These are phyloP conservation scores for Epizoanthus rinbou DNA, from an alignment of 92 coral and sea anemone genomes.

Conservation along the genomic window DNA sequence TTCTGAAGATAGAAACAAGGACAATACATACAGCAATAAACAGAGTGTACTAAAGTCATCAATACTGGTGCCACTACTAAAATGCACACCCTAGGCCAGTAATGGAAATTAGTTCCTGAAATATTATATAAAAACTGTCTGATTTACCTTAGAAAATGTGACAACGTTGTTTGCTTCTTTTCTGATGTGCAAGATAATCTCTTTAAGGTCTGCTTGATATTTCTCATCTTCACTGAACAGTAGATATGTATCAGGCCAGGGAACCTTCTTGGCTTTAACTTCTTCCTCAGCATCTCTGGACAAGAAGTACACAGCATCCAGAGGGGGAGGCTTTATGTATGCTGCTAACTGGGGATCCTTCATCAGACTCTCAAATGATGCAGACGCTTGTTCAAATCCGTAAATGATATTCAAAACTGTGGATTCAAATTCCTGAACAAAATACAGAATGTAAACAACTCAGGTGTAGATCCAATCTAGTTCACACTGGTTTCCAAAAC, in stretches of 20 bases:
- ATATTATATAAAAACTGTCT: background rate
- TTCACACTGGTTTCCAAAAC: background rate
- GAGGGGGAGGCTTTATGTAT: constrained; percentile 81
- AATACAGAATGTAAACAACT: background rate
- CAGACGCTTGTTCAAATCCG: constrained; percentile 81
- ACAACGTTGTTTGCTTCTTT: constrained; percentile 77
- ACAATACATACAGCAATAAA: background rate
- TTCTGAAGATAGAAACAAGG: constrained; percentile 42
- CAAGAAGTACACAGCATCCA: constrained; percentile 88
- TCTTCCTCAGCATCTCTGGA: constrained; percentile 79
- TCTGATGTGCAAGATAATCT: constrained; percentile 63
- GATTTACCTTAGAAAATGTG: constrained; percentile 73
- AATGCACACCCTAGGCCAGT: background rate
- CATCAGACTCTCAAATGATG: constrained; percentile 78
- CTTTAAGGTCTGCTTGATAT: constrained; percentile 75
- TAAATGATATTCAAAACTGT: constrained; percentile 67
- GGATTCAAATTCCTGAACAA: constrained; percentile 73
- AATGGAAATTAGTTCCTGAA: background rate
- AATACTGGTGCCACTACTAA: background rate
- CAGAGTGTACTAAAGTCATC: background rate
- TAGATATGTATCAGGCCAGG: constrained; percentile 89
- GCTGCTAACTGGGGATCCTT: constrained; percentile 75
- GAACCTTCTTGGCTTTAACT: constrained; percentile 63
- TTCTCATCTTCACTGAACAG: constrained; percentile 87
- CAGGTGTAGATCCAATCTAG: too few relatives aligned